Percentiles rank a stretch among this genome's conserved stretches.
Conservation (phyloP, 1,140 invertebrate genomes). For the Ceratitis capitata region DNA sequence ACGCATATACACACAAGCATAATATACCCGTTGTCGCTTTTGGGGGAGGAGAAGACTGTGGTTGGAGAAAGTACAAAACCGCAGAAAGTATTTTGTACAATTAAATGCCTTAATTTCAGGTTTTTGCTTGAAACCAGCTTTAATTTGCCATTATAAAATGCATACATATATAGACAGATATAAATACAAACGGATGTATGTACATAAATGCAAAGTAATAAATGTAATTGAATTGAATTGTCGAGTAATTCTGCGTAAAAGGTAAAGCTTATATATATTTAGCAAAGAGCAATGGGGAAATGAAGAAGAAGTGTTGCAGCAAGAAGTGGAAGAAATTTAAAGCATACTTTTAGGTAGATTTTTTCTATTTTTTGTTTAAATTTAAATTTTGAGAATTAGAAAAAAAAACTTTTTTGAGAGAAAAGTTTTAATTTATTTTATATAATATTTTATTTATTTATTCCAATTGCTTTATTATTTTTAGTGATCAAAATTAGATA, state of each 20-base stretch:
- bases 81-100: conserved; percentile 21
- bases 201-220: neutral
- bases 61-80: neutral
- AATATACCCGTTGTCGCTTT: neutral
- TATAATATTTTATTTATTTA: too few relatives aligned
- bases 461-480: too few relatives aligned
- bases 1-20: neutral
- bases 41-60: too few relatives aligned
- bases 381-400: neutral
- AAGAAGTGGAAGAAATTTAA: neutral
- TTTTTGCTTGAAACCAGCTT: neutral
- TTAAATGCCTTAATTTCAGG: conserved; percentile 28
- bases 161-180: neutral
- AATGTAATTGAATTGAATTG: conserved; percentile 30
- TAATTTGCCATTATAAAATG: neutral
- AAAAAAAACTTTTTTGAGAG: neutral
- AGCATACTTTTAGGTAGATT: too few relatives aligned
- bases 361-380: neutral
- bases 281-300: neutral
- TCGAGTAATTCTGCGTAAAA: neutral
- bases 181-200: too few relatives aligned
- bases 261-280: neutral
- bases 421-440: neutral
- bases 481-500: too few relatives aligned
- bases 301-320: neutral